A percentile compares a stretch with the other conserved stretches of the same genome.
Conservation (phyloP, 92 coral and sea anemone genomes). For the Paragorgia papillata region DNA sequence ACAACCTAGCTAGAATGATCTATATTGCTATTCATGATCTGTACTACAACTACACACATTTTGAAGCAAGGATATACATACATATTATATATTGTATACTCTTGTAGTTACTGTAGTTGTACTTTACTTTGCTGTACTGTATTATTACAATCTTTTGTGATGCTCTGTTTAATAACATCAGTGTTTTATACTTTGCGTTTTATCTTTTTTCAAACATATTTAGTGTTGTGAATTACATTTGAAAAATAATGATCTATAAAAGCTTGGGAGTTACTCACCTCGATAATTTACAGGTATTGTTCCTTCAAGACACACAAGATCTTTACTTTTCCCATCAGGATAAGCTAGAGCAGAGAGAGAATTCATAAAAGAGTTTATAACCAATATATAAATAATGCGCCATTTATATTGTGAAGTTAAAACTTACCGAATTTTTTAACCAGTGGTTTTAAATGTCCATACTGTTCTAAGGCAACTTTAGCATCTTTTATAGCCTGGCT, state of each 20-base stretch:
- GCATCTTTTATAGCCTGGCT: conserved; percentile 60
- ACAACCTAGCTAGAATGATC: too few species aligned
- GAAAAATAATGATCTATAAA: too few species aligned
- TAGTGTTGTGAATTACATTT: too few species aligned
- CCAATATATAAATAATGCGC: background rate
- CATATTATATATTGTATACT: too few species aligned
- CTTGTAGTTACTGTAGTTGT: too few species aligned
- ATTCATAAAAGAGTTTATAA: background rate
- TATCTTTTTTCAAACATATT: too few species aligned
- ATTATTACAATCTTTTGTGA: too few species aligned
- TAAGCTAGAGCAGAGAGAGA: conserved; percentile 41
- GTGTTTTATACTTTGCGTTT: background rate
- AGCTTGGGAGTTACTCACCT: conserved; percentile 63
- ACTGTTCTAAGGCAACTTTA: conserved; percentile 61
- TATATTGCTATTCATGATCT: too few species aligned
- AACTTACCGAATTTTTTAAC: conserved; percentile 75
- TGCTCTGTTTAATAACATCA: too few species aligned
- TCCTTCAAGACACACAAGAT: conserved; percentile 72
- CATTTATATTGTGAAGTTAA: background rate
- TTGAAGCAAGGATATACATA: too few species aligned
- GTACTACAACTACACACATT: too few species aligned
- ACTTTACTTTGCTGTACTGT: too few species aligned
- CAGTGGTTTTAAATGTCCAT: conserved; percentile 63
- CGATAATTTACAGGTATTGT: conserved; percentile 80
- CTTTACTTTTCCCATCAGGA: conserved; percentile 75